Conservation (phyloP, 2,888 invertebrate species). For the Hyles lineata region DNA sequence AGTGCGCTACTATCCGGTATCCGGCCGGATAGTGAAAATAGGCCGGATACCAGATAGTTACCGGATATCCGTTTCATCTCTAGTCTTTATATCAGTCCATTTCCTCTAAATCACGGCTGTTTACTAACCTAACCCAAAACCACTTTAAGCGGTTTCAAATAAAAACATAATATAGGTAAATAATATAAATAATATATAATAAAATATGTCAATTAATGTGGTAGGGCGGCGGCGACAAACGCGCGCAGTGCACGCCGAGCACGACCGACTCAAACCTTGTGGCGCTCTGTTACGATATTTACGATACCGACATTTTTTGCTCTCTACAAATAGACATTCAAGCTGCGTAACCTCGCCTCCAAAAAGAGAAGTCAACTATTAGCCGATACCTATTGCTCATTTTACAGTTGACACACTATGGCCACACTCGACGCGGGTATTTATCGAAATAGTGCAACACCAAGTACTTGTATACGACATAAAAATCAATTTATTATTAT, state of each 20-base stretch:
- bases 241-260: background rate
- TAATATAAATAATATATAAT: background rate
- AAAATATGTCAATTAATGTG: conserved; percentile 5
- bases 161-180: background rate
- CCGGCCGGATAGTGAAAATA: too few relatives aligned
- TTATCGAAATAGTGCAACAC: background rate
- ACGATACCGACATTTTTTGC: conserved; percentile 43
- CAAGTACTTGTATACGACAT: background rate
- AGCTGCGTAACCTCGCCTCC: conserved; percentile 45
- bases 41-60: too few relatives aligned
- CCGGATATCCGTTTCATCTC: too few relatives aligned
- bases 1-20: too few relatives aligned
- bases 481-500: background rate
- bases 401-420: conserved; percentile 15
- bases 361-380: conserved; percentile 36
- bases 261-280: conserved; percentile 6
- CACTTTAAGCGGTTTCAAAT: background rate
- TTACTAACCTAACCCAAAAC: background rate
- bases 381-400: conserved; percentile 11
- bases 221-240: background rate
- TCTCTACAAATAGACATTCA: conserved; percentile 42
- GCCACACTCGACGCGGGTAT: background rate
- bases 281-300: conserved; percentile 39
- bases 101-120: too few relatives aligned
- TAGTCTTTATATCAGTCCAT: too few relatives aligned